These are phyloP conservation scores for Molorchus minor DNA, from an alignment of 2,888 invertebrate genomes.

Conservation along the genomic window DNA sequence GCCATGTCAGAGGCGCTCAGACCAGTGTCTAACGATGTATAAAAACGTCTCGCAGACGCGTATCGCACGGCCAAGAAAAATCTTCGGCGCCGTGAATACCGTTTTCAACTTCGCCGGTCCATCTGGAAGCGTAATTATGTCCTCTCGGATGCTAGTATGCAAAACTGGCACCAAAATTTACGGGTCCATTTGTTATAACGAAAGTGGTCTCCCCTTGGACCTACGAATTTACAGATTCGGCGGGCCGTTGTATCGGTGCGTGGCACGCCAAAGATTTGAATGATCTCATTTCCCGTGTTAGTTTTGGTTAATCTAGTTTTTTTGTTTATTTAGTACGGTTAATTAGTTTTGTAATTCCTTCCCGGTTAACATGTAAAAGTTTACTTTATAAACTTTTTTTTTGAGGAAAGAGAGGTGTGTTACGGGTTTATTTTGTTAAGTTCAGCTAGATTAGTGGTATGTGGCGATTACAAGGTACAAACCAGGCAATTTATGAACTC, in stretches of 20 bases:
- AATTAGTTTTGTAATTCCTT: too few relatives aligned
- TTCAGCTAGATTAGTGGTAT: too few relatives aligned
- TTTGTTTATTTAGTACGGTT: too few relatives aligned
- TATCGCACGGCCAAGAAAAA: conserved; percentile 4
- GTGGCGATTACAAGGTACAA: too few relatives aligned
- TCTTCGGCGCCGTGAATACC: conserved; percentile 11
- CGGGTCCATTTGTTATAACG: not conserved
- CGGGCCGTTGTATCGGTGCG: not conserved
- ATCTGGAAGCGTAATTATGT: conserved; percentile 22
- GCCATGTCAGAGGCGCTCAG: not conserved
- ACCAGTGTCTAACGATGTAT: conserved; percentile 1
- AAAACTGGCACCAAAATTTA: not conserved
- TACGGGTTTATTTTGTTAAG: too few relatives aligned
- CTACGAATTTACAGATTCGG: not conserved
- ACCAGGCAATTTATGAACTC: too few relatives aligned
- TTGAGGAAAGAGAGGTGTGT: too few relatives aligned
- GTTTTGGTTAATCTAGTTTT: too few relatives aligned
- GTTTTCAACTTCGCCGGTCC: conserved; percentile 2
- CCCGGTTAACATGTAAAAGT: too few relatives aligned
- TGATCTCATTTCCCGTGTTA: too few relatives aligned
- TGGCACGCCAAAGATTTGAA: too few relatives aligned
- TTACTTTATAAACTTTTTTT: too few relatives aligned
- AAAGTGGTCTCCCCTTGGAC: not conserved
- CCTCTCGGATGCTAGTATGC: conserved; percentile 13
- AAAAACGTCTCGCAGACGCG: conserved; percentile 1